Percentiles rank a stretch among this genome's conserved stretches.
These are phyloP conservation scores for Drosophila serrata DNA, from an alignment of 1,140 invertebrate species.

Conservation along the genomic window DNA sequence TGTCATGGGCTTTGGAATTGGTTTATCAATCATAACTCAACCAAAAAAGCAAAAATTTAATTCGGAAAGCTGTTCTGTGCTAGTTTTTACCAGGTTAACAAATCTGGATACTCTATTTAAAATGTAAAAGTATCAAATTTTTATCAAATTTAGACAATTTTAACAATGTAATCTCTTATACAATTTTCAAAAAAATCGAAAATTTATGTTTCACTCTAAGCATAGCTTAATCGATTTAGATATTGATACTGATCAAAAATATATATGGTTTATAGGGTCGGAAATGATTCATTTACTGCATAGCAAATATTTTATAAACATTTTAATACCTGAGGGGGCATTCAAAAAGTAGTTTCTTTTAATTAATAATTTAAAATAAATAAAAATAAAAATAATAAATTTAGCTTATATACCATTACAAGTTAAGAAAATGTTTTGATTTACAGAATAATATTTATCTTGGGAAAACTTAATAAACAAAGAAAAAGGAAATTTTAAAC, in stretches of 20 bases:
- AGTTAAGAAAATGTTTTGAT: no score
- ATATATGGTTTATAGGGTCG: background rate
- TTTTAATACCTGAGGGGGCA: background rate
- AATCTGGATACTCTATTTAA: background rate
- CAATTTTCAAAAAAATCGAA: background rate
- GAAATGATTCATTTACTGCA: background rate
- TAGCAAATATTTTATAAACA: background rate
- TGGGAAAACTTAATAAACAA: no score
- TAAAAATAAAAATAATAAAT: background rate
- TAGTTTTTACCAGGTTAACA: background rate
- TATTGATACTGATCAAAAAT: background rate
- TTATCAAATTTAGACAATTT: background rate
- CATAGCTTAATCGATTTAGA: background rate
- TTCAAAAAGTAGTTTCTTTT: background rate
- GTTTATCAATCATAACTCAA: background rate
- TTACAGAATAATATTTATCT: no score
- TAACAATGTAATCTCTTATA: background rate
- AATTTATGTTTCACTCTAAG: background rate
- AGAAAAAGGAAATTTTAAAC: background rate
- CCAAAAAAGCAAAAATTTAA: background rate
- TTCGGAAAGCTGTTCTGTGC: background rate
- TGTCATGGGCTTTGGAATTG: no score
- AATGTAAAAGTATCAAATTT: background rate
- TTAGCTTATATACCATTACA: background rate
- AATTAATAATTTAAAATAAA: background rate